These are phyloP conservation scores for Clarias platycephalus DNA, from an alignment of 2,797 vertebrate species.

Conservation along the genomic window DNA sequence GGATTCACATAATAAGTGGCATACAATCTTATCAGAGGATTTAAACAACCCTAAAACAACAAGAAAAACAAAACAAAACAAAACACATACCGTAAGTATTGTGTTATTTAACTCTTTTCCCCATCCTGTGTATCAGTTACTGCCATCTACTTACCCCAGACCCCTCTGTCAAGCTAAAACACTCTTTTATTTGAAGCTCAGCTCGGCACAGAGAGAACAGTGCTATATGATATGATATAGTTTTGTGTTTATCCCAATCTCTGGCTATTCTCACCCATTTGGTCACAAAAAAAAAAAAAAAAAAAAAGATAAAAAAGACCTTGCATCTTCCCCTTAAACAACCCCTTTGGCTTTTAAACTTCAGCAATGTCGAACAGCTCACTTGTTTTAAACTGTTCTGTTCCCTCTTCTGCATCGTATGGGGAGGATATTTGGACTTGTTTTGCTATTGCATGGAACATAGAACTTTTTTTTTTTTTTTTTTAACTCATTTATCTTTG, in stretches of 20 bases:
- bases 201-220: constrained; percentile 68
- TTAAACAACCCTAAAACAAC: constrained; percentile 62
- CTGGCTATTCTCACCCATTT: constrained; percentile 72
- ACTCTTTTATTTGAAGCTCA: constrained; percentile 57
- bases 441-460: constrained; percentile 94
- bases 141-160: neutral
- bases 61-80: constrained; percentile 60
- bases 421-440: constrained; percentile 95
- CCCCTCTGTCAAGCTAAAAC: constrained; percentile 21
- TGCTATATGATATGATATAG: constrained; percentile 69
- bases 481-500: constrained; percentile 96
- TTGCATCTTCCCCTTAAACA: constrained; percentile 74
- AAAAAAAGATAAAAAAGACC: constrained; percentile 4
- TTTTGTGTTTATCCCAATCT: constrained; percentile 63
- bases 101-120: constrained; percentile 74
- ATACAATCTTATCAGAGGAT: constrained; percentile 75
- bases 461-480: constrained; percentile 85
- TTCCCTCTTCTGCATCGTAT: constrained; percentile 74
- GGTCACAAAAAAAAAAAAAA: constrained; percentile 66
- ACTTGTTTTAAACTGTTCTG: constrained; percentile 52
- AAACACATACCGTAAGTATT: constrained; percentile 68
- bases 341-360: constrained; percentile 84
- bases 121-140: constrained; percentile 13
- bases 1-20: constrained; percentile 74
- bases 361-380: constrained; percentile 47